Conservation (phyloP, 2,797 vertebrate genomes). For the Trachops cirrhosus region DNA sequence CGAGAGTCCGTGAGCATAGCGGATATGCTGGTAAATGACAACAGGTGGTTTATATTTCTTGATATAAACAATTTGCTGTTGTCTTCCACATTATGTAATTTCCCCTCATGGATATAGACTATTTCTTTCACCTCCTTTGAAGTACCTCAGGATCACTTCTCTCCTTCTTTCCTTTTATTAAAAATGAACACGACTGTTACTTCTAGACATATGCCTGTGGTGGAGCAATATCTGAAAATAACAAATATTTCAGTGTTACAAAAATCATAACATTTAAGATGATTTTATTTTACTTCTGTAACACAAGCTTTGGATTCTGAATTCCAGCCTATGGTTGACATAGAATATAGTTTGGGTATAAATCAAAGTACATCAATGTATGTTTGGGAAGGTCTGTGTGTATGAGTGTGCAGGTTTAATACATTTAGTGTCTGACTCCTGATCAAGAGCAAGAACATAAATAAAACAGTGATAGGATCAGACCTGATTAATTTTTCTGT, state of each 20-base stretch:
- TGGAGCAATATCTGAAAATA: background rate
- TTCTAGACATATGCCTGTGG: background rate
- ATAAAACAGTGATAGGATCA: background rate
- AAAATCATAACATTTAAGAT: background rate
- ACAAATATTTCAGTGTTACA: background rate
- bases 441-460: background rate
- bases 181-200: background rate
- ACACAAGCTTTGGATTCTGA: background rate
- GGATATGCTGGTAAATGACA: background rate
- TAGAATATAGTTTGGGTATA: background rate
- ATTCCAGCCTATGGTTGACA: background rate
- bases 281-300: background rate
- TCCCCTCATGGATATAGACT: background rate
- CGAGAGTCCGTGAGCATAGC: rapidly evolving
- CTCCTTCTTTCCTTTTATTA: background rate
- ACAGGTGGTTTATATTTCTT: background rate
- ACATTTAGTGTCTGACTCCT: background rate
- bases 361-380: background rate
- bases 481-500: background rate
- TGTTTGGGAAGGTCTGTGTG: background rate
- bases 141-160: background rate
- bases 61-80: rapidly evolving
- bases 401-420: background rate
- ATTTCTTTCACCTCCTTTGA: background rate
- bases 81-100: rapidly evolving